A percentile compares a stretch with the other conserved stretches of the same genome.
Conservation (phyloP, 2,113 vertebrate species). For the Microcebus tavaratra region DNA sequence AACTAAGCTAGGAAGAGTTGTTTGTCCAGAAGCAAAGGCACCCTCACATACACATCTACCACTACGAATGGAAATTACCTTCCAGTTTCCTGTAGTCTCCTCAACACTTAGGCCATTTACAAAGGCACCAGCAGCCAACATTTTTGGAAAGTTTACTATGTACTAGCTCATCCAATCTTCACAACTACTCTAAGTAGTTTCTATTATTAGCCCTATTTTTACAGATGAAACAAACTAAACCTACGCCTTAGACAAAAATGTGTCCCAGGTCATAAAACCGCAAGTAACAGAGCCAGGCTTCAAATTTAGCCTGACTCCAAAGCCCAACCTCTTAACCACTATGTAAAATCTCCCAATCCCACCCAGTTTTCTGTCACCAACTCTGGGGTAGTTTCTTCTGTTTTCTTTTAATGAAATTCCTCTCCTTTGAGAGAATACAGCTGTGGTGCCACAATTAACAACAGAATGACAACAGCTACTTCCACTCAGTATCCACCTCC, state of each 20-base stretch:
- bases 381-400: background rate
- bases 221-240: conserved; percentile 29
- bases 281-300: background rate
- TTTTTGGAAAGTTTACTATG: background rate
- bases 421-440: background rate
- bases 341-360: background rate
- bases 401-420: background rate
- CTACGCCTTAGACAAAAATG: background rate
- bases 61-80: background rate
- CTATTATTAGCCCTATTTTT: background rate
- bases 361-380: background rate
- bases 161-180: conserved; percentile 21
- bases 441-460: background rate
- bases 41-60: background rate
- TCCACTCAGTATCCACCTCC: background rate
- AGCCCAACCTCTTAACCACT: background rate
- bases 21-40: conserved; percentile 20
- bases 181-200: background rate
- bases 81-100: background rate
- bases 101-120: background rate
- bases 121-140: background rate
- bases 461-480: background rate
- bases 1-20: background rate
- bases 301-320: background rate
- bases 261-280: conserved; percentile 32